Conservation (phyloP, 2,797 vertebrate genomes). For the Mallotus villosus region DNA sequence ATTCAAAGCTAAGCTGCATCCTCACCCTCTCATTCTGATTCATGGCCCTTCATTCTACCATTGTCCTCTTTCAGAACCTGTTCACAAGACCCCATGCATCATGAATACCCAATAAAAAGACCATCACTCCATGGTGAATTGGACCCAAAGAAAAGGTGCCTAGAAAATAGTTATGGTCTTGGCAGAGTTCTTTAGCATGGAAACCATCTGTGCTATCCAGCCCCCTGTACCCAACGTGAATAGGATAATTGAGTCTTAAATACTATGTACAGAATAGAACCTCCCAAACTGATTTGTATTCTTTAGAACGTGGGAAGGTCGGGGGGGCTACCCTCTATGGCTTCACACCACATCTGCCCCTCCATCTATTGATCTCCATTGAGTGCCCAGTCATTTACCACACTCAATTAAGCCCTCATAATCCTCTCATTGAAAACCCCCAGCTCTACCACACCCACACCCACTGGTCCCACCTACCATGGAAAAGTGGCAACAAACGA, state of each 20-base stretch:
- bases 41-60: slow-evolving; percentile 56
- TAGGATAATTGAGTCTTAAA: slow-evolving; percentile 62
- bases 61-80: slow-evolving; percentile 70
- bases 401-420: slow-evolving; percentile 71
- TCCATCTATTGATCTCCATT: slow-evolving; percentile 40
- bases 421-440: slow-evolving; percentile 52
- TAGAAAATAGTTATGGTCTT: slow-evolving; percentile 77
- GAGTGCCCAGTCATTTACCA: slow-evolving; percentile 57
- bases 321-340: slow-evolving; percentile 20
- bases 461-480: slow-evolving; percentile 30
- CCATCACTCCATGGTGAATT: slow-evolving; percentile 79
- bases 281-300: slow-evolving; percentile 52
- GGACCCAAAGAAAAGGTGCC: slow-evolving; percentile 78
- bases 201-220: slow-evolving; percentile 79
- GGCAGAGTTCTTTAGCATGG: slow-evolving; percentile 74
- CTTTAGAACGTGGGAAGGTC: slow-evolving; percentile 47
- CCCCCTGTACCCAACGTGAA: slow-evolving; percentile 35
- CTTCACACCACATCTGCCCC: slow-evolving; percentile 65
- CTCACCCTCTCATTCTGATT: slow-evolving; percentile 66
- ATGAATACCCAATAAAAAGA: slow-evolving; percentile 80
- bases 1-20: slow-evolving; percentile 10
- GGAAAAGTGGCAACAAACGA: slow-evolving; percentile 44
- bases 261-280: slow-evolving; percentile 38
- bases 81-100: slow-evolving; percentile 64
- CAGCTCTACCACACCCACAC: slow-evolving; percentile 11